A percentile compares a stretch with the other conserved stretches of the same genome.
These are phyloP conservation scores for Calephelis nemesis DNA, from an alignment of 1,140 invertebrate species.

Conservation along the genomic window DNA sequence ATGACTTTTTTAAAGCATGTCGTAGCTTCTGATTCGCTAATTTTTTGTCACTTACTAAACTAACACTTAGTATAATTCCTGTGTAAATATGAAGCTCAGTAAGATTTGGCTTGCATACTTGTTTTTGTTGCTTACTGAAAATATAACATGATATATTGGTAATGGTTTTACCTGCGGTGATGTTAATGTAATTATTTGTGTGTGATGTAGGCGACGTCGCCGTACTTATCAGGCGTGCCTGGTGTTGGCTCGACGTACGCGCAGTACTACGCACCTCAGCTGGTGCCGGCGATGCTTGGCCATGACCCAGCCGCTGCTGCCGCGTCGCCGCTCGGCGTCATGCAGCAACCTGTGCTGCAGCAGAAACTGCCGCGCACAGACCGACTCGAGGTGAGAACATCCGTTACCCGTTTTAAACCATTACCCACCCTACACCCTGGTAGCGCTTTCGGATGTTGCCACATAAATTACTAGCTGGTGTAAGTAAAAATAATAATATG, in stretches of 20 bases:
- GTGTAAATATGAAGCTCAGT: background rate
- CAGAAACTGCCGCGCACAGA: constrained; percentile 97
- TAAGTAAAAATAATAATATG: constrained; percentile 19
- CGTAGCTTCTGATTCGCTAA: constrained; percentile 57
- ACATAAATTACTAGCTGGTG: constrained; percentile 54
- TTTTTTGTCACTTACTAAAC: constrained; percentile 31
- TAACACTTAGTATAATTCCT: constrained; percentile 20
- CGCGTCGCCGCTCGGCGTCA: constrained; percentile 82
- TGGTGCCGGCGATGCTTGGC: constrained; percentile 90
- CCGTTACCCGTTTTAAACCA: constrained; percentile 24
- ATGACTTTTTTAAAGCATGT: constrained; percentile 57
- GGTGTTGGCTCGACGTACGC: constrained; percentile 90
- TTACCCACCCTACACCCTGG: constrained; percentile 33
- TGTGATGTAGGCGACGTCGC: constrained; percentile 87
- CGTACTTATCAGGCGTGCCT: constrained; percentile 93
- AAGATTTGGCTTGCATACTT: constrained; percentile 6
- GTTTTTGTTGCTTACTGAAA: constrained; percentile 8
- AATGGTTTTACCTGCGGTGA: background rate
- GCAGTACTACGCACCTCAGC: constrained; percentile 91
- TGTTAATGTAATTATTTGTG: constrained; percentile 23
- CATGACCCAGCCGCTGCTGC: constrained; percentile 91
- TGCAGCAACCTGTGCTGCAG: constrained; percentile 90
- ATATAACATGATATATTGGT: constrained; percentile 1
- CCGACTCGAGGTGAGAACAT: constrained; percentile 91
- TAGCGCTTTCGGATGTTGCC: constrained; percentile 63